Evolutionary conservation across 2,113 vertebrate species (phyloP).

Genomic region (Trachemys scripta): DNA sequence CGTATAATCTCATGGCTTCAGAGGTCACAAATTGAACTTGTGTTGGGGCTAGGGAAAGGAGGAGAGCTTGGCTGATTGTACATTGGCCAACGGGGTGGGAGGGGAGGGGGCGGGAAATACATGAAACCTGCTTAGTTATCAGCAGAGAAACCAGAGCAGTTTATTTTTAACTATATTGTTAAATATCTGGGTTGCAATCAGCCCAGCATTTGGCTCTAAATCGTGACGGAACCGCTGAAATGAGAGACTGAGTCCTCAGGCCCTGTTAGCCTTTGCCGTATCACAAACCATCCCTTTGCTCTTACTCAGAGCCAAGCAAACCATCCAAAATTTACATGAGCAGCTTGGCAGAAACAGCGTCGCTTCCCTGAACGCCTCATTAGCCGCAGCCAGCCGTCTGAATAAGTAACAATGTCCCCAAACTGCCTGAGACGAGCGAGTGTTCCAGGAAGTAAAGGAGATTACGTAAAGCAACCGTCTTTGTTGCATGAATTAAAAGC

Average conservation of each 20-base stretch:
- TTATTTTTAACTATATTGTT: slow-evolving; percentile 4
- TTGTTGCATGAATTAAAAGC: background rate
- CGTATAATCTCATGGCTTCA: background rate
- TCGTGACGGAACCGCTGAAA: background rate
- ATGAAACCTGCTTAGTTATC: background rate
- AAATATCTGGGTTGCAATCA: slow-evolving; percentile 11
- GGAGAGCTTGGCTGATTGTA: background rate
- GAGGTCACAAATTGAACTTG: background rate
- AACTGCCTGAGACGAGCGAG: fast-evolving
- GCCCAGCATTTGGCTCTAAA: background rate
- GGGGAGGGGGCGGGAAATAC: background rate
- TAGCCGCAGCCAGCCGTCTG: background rate
- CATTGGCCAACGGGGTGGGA: background rate
- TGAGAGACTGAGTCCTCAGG: background rate
- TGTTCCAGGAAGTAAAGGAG: fast-evolving
- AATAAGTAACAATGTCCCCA: fast-evolving
- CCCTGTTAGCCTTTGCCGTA: background rate
- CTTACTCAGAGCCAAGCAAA: fast-evolving
- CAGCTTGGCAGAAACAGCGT: background rate
- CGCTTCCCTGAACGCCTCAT: background rate
- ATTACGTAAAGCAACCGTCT: fast-evolving
- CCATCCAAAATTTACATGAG: background rate
- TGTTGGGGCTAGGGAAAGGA: background rate
- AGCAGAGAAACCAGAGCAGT: background rate
- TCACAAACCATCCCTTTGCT: background rate